Base-by-base conservation (phyloP, 2,888 invertebrate genomes). In the Bedellia somnulentella region DNA sequence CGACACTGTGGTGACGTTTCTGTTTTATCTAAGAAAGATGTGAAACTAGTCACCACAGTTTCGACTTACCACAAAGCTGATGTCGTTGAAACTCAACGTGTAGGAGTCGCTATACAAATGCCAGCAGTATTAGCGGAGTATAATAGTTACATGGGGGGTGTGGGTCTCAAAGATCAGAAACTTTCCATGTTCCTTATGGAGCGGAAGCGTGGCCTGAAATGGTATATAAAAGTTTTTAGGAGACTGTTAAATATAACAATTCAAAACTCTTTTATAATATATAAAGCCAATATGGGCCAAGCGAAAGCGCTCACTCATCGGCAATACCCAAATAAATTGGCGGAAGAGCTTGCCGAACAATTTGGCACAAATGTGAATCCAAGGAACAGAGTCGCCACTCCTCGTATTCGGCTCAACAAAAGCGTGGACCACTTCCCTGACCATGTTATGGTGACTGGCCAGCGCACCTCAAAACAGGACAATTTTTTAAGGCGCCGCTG, bases 221-320 rank as follows among this genome's bases (percentile, higher is more conserved):
- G 33, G 35, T 37, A 33, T 18, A 30, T 29, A 6, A 32, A 32
- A 22, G 26, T 34, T 2, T 34, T 32, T 16, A 25, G 17, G 10
- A 16, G 33, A 2, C 23, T 36, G 5, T 16, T 34, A 16, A 34
- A 23, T 25, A 25, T 13, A 3, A 22, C 12, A 6, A 33, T 39
- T 18, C 28, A 37, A 23, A 37, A 39, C 31, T 5, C 32, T 5
- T 31, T 27, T 14, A 27, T 34, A 8, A 30, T 30, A 31, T 37
- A 38, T 27, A 22, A 21, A 12, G 15, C 24, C 22, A 39, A 37
- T 30, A 34, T 31, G 25, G 36, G 31, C 27, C 36, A 28, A 25
- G 8, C 15, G 23, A 26, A 29, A 23, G 33, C 33, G 30, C 13
- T 38, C 15, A 29, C 35, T 1, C 37, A 40, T 29, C 24, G 40